A percentile compares a stretch with the other conserved stretches of the same genome.
Evolutionary conservation across 2,888 invertebrate species (phyloP).

Genomic region (Willowsia nigromaculata): DNA sequence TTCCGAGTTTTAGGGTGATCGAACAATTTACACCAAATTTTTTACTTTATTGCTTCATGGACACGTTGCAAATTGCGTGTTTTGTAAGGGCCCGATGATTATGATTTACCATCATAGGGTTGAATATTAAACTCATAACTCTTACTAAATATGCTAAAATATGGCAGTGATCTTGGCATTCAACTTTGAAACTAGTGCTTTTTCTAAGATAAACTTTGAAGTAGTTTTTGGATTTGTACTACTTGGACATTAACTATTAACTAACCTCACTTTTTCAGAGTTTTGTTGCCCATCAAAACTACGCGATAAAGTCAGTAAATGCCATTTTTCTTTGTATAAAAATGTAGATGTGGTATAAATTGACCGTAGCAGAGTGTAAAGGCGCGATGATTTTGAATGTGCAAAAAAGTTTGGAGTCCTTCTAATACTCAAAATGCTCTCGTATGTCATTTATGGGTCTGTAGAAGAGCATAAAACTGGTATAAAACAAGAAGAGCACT

Average conservation of each 20-base stretch:
- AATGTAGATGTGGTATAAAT: neutral
- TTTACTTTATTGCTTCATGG: neutral
- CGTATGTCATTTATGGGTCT: too few species aligned
- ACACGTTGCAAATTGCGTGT: neutral
- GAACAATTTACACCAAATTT: neutral
- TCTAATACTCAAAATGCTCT: neutral
- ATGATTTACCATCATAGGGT: neutral
- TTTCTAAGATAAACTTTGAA: neutral
- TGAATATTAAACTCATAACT: neutral
- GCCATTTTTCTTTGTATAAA: neutral
- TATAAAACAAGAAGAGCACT: conserved; percentile 5
- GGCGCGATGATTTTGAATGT: too few species aligned
- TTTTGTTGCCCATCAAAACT: too few species aligned
- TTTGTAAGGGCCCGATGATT: neutral
- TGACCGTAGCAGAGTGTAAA: too few species aligned
- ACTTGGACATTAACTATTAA: too few species aligned
- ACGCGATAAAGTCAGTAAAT: neutral
- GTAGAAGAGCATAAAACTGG: neutral
- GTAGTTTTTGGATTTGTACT: neutral
- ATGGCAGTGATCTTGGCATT: conserved; percentile 2
- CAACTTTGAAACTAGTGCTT: too few species aligned
- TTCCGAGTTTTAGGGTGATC: neutral
- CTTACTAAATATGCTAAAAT: neutral
- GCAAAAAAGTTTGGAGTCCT: too few species aligned
- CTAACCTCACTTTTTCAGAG: too few species aligned